These are phyloP conservation scores for Lordiphosa collinella DNA, from an alignment of 1,140 invertebrate species.

Conservation along the genomic window DNA sequence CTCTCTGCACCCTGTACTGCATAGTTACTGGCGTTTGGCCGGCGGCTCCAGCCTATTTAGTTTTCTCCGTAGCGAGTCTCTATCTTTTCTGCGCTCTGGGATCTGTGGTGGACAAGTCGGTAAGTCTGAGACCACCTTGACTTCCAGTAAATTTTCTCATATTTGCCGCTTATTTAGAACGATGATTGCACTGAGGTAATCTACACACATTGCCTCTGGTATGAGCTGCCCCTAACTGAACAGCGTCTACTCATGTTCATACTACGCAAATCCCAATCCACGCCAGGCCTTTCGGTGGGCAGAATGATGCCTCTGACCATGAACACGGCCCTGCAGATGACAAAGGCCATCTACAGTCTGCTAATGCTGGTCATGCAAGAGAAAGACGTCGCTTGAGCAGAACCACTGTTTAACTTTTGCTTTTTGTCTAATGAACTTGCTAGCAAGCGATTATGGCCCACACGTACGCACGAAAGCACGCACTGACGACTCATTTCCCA, in stretches of 20 bases:
- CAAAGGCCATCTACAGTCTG: conserved; percentile 24
- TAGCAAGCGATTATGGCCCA: conserved; percentile 56
- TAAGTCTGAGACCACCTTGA: too few species aligned
- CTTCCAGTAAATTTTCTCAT: too few species aligned
- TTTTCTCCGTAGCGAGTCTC: conserved; percentile 9
- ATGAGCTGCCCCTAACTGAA: conserved; percentile 14
- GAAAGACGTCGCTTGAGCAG: conserved; percentile 8
- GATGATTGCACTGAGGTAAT: conserved; percentile 6
- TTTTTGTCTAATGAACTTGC: conserved; percentile 75
- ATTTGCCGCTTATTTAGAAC: conserved; percentile 10
- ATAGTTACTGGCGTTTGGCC: conserved; percentile 10
- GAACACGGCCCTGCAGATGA: conserved; percentile 50
- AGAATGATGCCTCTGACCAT: conserved; percentile 35
- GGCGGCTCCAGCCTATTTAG: conserved; percentile 10
- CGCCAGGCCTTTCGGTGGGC: conserved; percentile 6
- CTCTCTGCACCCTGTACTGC: conserved; percentile 10
- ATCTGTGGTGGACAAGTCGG: conserved; percentile 4
- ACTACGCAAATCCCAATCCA: conserved; percentile 15
- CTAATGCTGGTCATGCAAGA: conserved; percentile 20
- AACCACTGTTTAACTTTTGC: conserved; percentile 61
- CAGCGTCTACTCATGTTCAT: conserved; percentile 11
- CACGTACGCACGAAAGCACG: too few species aligned
- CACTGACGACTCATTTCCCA: too few species aligned
- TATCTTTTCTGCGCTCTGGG: conserved; percentile 20
- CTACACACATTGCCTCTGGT: conserved; percentile 20